These are phyloP conservation scores for Hirtodrosophila duncani DNA, from an alignment of 2,888 invertebrate species.

Conservation along the genomic window DNA sequence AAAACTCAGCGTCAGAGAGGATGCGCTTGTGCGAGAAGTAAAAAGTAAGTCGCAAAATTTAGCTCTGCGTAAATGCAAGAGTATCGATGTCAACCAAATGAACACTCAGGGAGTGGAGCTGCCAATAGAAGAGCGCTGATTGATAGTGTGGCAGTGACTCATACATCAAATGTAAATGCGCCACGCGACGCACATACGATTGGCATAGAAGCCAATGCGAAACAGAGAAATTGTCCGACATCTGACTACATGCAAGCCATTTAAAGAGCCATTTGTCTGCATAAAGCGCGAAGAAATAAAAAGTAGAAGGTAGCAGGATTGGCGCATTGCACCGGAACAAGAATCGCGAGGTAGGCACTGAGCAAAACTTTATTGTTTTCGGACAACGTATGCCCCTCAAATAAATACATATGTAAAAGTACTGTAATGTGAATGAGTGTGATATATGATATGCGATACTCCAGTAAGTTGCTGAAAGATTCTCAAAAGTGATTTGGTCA, in stretches of 20 bases:
- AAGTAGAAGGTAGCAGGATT: constrained; percentile 1
- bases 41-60: constrained; percentile 8
- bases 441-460: too few species aligned
- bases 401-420: too few species aligned
- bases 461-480: too few species aligned
- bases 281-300: constrained; percentile 30
- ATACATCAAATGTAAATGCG: constrained; percentile 66
- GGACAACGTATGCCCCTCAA: constrained; percentile 19
- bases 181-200: constrained; percentile 1
- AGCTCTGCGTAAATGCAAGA: constrained; percentile 46
- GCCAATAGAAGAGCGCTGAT: constrained; percentile 53
- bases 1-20: constrained; percentile 4
- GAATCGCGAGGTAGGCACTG: too few species aligned
- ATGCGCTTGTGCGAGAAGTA: too few species aligned
- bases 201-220: background rate
- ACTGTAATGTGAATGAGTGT: too few species aligned
- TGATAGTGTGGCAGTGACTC: constrained; percentile 53
- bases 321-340: too few species aligned
- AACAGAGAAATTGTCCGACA: constrained; percentile 24
- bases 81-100: constrained; percentile 27
- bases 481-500: too few species aligned
- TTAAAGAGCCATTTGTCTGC: constrained; percentile 63
- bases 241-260: constrained; percentile 60
- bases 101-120: constrained; percentile 1
- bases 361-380: constrained; percentile 6